Percentiles rank a stretch among this genome's conserved stretches.
Conservation (phyloP, 1,140 invertebrate species). For the Hypothenemus hampei region DNA sequence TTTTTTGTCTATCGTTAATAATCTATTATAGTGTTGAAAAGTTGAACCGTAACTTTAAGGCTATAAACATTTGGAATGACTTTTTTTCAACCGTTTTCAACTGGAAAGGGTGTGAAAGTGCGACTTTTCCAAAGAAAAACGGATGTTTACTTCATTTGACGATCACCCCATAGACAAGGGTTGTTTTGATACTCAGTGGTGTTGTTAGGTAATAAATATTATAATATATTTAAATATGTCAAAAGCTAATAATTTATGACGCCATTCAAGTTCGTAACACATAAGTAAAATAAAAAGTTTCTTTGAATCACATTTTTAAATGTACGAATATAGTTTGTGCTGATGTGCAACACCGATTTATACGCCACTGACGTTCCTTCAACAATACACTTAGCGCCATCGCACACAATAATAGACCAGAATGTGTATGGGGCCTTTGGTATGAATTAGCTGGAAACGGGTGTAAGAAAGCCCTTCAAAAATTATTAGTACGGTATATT, state of each 20-base stretch:
- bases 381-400: conserved; percentile 20
- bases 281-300: background rate
- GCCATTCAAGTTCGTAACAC: too few species aligned
- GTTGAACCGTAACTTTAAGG: too few species aligned
- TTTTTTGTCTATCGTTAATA: too few species aligned
- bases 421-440: conserved; percentile 14
- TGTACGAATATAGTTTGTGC: background rate
- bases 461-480: conserved; percentile 13
- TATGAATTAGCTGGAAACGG: conserved; percentile 16
- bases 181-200: conserved; percentile 8
- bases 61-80: background rate
- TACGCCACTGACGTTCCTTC: conserved; percentile 4
- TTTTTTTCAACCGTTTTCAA: background rate
- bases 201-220: background rate
- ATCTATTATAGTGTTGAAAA: too few species aligned
- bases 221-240: background rate
- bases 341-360: background rate
- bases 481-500: conserved; percentile 11
- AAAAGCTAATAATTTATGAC: background rate
- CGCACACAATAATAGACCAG: conserved; percentile 15
- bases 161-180: conserved; percentile 7
- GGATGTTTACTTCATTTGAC: conserved; percentile 17
- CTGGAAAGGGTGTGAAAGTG: conserved; percentile 6
- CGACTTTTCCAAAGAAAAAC: conserved; percentile 9
- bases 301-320: background rate